These are phyloP conservation scores for Microcebus tavaratra DNA, from an alignment of 2,113 vertebrate genomes.

Conservation along the genomic window DNA sequence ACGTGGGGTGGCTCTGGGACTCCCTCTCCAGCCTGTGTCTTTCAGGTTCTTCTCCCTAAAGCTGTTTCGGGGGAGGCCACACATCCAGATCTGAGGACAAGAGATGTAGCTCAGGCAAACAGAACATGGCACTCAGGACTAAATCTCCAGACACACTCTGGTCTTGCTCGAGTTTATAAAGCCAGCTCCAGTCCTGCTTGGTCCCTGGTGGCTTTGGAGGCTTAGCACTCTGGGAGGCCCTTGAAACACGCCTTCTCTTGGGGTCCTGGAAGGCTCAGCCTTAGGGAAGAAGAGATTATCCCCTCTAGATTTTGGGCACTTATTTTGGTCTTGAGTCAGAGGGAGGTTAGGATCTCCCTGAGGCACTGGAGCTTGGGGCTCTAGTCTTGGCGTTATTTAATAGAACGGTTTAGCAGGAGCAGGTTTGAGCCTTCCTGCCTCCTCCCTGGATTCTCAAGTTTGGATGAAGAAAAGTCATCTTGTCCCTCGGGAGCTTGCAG, in stretches of 20 bases:
- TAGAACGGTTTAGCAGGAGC: too few relatives aligned
- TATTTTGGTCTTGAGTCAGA: neutral
- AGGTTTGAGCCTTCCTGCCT: neutral
- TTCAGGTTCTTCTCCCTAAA: neutral
- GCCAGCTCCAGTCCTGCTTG: neutral
- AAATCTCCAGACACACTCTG: fast-evolving
- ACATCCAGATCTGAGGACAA: neutral
- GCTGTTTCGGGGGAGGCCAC: neutral
- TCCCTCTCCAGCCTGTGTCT: neutral
- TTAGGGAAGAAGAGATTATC: neutral
- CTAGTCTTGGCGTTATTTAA: neutral
- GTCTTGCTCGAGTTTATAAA: neutral
- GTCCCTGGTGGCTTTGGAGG: neutral
- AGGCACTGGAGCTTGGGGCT: neutral
- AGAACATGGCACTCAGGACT: neutral
- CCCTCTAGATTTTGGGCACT: neutral
- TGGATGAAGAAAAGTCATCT: neutral
- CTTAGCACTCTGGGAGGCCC: neutral
- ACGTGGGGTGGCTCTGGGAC: fast-evolving
- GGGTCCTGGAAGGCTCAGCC: neutral
- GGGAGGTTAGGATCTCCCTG: neutral
- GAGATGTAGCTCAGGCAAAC: neutral
- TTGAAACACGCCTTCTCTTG: neutral
- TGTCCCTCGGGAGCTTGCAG: neutral
- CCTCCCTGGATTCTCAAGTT: neutral